Base-by-base conservation (phyloP, 2,113 vertebrate genomes). In the Lucifuga dentata region DNA sequence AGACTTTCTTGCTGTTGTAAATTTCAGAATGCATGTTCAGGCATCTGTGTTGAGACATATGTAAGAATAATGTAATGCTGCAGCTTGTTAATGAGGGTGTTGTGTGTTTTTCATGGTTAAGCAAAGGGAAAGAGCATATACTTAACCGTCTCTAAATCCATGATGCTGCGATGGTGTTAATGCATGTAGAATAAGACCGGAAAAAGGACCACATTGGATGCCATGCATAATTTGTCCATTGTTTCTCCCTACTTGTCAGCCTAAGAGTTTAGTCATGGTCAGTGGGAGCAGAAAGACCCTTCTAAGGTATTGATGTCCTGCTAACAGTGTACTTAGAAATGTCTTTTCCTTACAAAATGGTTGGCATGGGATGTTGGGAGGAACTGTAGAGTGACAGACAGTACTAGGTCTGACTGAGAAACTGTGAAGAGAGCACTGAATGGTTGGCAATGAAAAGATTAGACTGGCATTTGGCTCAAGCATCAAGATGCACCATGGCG, bases 361-460 rank as follows among this genome's bases (percentile, higher is more conserved):
- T 68, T 86, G 78, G 80, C 74, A 55, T 64, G 67, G 61, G 68
- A 68, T 61, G 76, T 51, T 59, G 80, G 71, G 68, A 49, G 76
- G 76, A 84, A 61, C 11, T 39, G 62, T 43, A 79, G 70, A 81
- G 82, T 88, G 87, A 88, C 88, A 78, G 89, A 83, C 81, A 86
- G 86, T 80, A 32, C 73, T 62, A 55, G 76, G 74, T 76, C 81
- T 78, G 86, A 80, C 78, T 78, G 81, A 81, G 87, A 84, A 83
- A 88, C 87, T 85, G 86, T 87, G 73, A 83, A 75, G 88, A 84
- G 61, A 56, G 55, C 41, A 74, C 66, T 76, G 84, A 86, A 73
- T 74, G 83, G 76, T 86, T 60, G 80, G 88, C 85, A 83, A 39
- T 87, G 84, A 89, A 91, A 90, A 91, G 90, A 90, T 89, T 88